Evolutionary conservation across 2,888 invertebrate genomes (phyloP), one percentile per base, ranked within the genome.

Genomic region (Dolichopus griseipennis): DNA sequence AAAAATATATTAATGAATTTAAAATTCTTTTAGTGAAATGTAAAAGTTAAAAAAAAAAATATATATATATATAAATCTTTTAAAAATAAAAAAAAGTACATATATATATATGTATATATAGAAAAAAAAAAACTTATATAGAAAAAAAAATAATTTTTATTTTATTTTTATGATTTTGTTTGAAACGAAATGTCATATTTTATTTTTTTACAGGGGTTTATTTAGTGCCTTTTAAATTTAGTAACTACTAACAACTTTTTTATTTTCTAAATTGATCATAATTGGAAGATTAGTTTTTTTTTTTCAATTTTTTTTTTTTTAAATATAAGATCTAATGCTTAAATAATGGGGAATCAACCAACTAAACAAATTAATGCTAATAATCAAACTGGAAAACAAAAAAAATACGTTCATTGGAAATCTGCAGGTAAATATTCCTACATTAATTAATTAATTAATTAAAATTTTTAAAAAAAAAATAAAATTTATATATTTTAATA

Each of bases 341-440:
- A 52, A 52, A 43, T 52, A 18, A 88, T 88, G 88, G 88, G 88
- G 79, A 88, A 88, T 83, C 83, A 86, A 78, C 83, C 85, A 79
- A 84, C 85, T 75, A 87, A 86, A 81, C 84, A 82, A 72, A 83
- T 84, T 27, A 27, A 27, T 82, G 73, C 73, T 64, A 75, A n/a
- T n/a, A n/a, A 78, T 64, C 82, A 83, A 78, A 82, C 83, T 79
- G 81, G 81, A 75, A 82, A 85, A 81, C 87, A 86, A 78, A 88
- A 87, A 78, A 90, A 90, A 83, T 89, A 88, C 84, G 89, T 91
- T 76, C 91, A 90, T 83, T 91, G 91, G 91, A 91, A 90, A 83
- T 88, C 90, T 75, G 90, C 91, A 90, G 92, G 92, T 91, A 88
- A 76, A 74, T 73, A 68, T 62, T 33, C 27, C 52, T 5, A 27